These are phyloP conservation scores for Drosophila pseudoobscura DNA, from an alignment of 1,140 invertebrate genomes.

Conservation along the genomic window DNA sequence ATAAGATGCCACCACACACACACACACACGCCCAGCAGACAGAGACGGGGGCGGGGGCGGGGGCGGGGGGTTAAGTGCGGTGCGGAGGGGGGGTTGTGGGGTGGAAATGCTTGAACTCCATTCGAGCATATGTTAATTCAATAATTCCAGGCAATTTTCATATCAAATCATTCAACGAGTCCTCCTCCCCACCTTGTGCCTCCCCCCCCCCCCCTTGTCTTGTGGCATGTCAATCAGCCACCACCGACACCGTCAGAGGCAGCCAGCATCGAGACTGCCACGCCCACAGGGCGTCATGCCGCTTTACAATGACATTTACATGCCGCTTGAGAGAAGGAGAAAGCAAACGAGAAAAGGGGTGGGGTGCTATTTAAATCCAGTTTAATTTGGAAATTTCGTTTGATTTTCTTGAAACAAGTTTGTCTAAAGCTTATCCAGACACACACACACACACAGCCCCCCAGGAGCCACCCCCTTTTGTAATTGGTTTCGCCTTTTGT, in stretches of 20 bases:
- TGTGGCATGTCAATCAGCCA: conserved; percentile 70
- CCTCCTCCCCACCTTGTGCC: background rate
- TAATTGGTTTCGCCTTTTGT: conserved; percentile 74
- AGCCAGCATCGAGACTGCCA: conserved; percentile 14
- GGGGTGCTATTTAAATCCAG: conserved; percentile 66
- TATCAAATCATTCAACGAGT: conserved; percentile 69
- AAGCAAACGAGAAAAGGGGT: background rate
- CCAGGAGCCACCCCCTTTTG: conserved; percentile 17
- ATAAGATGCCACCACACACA: conserved; percentile 72
- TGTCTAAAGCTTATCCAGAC: conserved; percentile 16
- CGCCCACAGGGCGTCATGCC: conserved; percentile 21
- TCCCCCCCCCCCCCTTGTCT: conserved; percentile 7
- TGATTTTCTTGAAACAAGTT: conserved; percentile 66
- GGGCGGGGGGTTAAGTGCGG: background rate
- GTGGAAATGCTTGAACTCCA: conserved; percentile 69
- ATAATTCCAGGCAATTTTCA: conserved; percentile 83
- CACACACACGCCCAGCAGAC: conserved; percentile 32
- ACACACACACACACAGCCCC: background rate
- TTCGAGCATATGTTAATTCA: conserved; percentile 81
- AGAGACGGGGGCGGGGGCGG: background rate
- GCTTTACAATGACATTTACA: conserved; percentile 56
- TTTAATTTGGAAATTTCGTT: conserved; percentile 79
- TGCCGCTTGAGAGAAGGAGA: conserved; percentile 24
- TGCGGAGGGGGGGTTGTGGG: conserved; percentile 8
- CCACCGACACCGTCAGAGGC: conserved; percentile 13